Percentiles rank a stretch among this genome's conserved stretches.
Conservation (phyloP, 2,888 invertebrate species). For the Lithosia quadra region DNA sequence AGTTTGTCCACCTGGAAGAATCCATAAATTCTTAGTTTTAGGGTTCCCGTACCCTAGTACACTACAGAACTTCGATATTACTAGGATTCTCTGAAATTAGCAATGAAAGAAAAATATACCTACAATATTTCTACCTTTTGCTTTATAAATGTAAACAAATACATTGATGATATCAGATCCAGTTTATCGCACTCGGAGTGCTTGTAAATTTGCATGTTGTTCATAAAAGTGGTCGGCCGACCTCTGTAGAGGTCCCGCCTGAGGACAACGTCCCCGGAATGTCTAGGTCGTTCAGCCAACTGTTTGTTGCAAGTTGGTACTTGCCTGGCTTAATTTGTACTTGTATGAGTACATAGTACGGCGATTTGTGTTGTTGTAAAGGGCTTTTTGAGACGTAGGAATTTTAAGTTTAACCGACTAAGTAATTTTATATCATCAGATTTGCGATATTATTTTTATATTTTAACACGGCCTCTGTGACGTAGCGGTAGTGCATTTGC, state of each 20-base stretch:
- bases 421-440: no score
- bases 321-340: background rate
- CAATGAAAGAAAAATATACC: background rate
- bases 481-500: no score
- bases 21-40: no score
- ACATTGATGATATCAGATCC: slow-evolving; percentile 34
- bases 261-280: slow-evolving; percentile 55
- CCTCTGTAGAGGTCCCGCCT: slow-evolving; percentile 43
- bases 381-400: background rate
- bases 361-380: background rate
- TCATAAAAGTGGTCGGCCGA: slow-evolving; percentile 35
- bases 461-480: no score
- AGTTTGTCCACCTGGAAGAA: no score
- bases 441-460: no score
- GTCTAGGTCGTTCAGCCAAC: slow-evolving; percentile 47
- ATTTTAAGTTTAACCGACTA: no score
- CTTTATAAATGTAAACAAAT: slow-evolving; percentile 28
- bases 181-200: slow-evolving; percentile 24
- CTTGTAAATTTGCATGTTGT: slow-evolving; percentile 38
- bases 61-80: no score
- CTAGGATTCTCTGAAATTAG: no score
- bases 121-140: background rate
- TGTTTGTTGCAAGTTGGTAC: slow-evolving; percentile 3
- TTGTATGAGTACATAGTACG: background rate
- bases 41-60: no score